Evolutionary conservation across 2,113 vertebrate genomes (phyloP).

Genomic region (Delphinus delphis): DNA sequence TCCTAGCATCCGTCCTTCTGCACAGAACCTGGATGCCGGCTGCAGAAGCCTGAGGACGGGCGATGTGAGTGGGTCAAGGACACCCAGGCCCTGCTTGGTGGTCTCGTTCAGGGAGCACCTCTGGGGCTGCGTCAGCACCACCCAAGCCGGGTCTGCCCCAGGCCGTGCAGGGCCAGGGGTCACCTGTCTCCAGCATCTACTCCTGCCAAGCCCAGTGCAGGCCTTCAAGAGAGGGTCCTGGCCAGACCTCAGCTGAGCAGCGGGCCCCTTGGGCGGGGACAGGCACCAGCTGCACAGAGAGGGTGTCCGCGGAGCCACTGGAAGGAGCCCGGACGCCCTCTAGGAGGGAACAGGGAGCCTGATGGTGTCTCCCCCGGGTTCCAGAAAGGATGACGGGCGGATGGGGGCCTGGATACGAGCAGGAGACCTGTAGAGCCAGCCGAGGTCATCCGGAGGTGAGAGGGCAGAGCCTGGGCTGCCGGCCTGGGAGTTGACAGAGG

Average conservation of each 20-base stretch:
- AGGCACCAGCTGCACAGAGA: fast-evolving
- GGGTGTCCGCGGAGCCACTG: neutral
- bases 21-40: fast-evolving
- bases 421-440: neutral
- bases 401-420: fast-evolving
- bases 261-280: fast-evolving
- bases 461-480: neutral
- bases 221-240: neutral
- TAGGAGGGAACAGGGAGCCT: fast-evolving
- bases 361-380: neutral
- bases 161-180: fast-evolving
- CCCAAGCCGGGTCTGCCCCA: fast-evolving
- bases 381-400: fast-evolving
- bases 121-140: fast-evolving
- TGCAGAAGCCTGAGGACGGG: fast-evolving
- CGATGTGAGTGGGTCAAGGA: fast-evolving
- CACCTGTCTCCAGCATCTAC: fast-evolving
- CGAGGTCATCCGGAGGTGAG: fast-evolving
- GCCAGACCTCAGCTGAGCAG: fast-evolving
- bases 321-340: neutral
- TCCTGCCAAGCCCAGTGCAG: fast-evolving
- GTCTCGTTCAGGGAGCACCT: fast-evolving
- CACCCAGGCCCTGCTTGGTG: fast-evolving
- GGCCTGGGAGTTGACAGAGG: neutral
- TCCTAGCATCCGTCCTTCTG: neutral